Evolutionary conservation across 1,140 invertebrate genomes (phyloP), one percentile per base, ranked within the genome.

Genomic region (Tribolium madens): DNA sequence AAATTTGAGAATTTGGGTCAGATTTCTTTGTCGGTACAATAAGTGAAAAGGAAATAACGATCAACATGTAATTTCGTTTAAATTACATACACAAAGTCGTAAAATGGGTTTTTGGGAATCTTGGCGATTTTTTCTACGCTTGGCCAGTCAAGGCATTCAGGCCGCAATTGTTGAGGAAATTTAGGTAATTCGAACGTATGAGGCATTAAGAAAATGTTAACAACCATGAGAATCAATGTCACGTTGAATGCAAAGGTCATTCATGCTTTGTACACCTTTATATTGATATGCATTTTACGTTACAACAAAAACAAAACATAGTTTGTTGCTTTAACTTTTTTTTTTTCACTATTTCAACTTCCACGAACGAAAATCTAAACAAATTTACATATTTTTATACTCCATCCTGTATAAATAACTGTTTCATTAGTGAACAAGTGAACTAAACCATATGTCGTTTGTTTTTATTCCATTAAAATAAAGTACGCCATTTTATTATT

Each of bases 211-310:
- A 64, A 52, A 64, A 64, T 33, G 57, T 33, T n/a, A 33, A 64
- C 57, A 64, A 18, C 57, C 57, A 33, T 64, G 57, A 64, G 57
- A 33, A 64, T 31, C 57, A 64, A 64, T 64, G 57, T 64, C 57
- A 26, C n/a, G n/a, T 4, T 33, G 57, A 64, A 64, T 64, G 57
- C 31, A 64, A 64, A 64, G 57, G 57, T 64, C 14, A 33, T 33
- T 33, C 18, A 18, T 57, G 17, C 57, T 26, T 64, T 64, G 57
- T 64, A 15, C 12, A 33, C 10, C 18, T 64, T 64, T 64, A 21
- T 57, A 33, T 64, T 64, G 31, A 64, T 64, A 64, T 31, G 26
- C 36, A 13, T 14, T 64, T 12, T 13, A 10, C n/a, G n/a, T 10
- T 42, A 10, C 36, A 42, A 42, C 36, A 42, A 42, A 42, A 42